Conservation (phyloP, 1,140 invertebrate species). For the Pollicipes pollicipes region DNA sequence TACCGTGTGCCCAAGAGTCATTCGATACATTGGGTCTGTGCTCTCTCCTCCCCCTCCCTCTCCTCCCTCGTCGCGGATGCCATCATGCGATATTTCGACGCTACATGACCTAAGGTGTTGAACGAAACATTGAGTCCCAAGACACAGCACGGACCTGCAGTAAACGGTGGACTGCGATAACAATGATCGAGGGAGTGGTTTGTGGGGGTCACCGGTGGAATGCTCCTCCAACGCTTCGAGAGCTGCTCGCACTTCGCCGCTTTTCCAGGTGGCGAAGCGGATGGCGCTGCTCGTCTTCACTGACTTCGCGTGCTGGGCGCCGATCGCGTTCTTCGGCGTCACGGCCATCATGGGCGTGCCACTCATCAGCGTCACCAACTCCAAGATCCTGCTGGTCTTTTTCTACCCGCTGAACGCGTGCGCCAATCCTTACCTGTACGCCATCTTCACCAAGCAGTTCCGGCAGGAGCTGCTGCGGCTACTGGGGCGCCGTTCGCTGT, state of each 20-base stretch:
- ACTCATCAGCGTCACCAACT: constrained; percentile 60
- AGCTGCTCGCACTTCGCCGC: constrained; percentile 30
- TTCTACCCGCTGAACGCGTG: constrained; percentile 83
- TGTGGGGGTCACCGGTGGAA: no score
- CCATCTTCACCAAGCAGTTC: constrained; percentile 72
- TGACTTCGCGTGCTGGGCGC: constrained; percentile 70
- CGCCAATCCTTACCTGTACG: constrained; percentile 80
- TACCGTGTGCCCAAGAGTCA: no score
- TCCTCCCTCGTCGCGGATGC: no score
- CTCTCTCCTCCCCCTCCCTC: no score
- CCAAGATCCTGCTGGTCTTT: constrained; percentile 74
- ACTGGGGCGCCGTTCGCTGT: constrained; percentile 44
- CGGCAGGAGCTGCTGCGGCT: constrained; percentile 52
- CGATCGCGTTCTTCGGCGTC: constrained; percentile 63
- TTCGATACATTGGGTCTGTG: no score
- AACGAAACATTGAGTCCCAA: no score
- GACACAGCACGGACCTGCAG: no score
- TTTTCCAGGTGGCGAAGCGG: constrained; percentile 60
- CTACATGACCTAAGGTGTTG: no score
- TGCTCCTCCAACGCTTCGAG: no score
- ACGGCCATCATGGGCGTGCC: constrained; percentile 59
- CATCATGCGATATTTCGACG: no score
- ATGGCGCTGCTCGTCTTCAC: constrained; percentile 73
- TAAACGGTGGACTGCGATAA: no score
- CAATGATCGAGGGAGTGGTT: no score